Evolutionary conservation across 2,888 invertebrate genomes (phyloP).

Genomic region (Dorcus parallelipipedus): DNA sequence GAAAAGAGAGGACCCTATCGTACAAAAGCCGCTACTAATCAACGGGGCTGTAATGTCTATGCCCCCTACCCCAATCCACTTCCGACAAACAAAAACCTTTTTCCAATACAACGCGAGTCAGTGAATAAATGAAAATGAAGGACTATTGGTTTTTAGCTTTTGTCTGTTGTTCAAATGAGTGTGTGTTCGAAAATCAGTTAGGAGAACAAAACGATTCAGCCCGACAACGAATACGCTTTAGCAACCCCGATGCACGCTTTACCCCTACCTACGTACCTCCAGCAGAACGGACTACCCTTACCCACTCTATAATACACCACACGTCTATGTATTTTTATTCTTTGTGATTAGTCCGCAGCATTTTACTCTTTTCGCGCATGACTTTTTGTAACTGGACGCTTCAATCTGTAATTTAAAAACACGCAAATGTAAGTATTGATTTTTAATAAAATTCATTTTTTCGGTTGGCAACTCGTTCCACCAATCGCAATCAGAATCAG

Average conservation of each 20-base stretch:
- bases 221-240: slow-evolving; percentile 31
- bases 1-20: slow-evolving; percentile 22
- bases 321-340: slow-evolving; percentile 48
- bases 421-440: slow-evolving; percentile 51
- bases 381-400: slow-evolving; percentile 48
- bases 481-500: slow-evolving; percentile 48
- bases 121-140: slow-evolving; percentile 52
- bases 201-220: slow-evolving; percentile 48
- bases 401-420: slow-evolving; percentile 52
- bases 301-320: slow-evolving; percentile 21
- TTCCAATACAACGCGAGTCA: slow-evolving; percentile 50
- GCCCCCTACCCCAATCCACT: slow-evolving; percentile 28
- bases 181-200: slow-evolving; percentile 48
- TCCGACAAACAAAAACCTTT: slow-evolving; percentile 48
- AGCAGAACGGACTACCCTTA: neutral
- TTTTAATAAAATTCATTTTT: slow-evolving; percentile 53
- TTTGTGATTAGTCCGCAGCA: slow-evolving; percentile 51
- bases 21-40: slow-evolving; percentile 37
- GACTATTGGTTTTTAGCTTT: slow-evolving; percentile 53
- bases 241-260: slow-evolving; percentile 19
- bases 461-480: slow-evolving; percentile 48
- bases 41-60: slow-evolving; percentile 28
- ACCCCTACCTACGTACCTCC: slow-evolving; percentile 7
- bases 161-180: slow-evolving; percentile 48
- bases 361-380: slow-evolving; percentile 51